Percentiles rank a stretch among this genome's conserved stretches.
phyloP scores from a whole-genome alignment of 2,113 vertebrate species.

The Bos indicus region DNA sequence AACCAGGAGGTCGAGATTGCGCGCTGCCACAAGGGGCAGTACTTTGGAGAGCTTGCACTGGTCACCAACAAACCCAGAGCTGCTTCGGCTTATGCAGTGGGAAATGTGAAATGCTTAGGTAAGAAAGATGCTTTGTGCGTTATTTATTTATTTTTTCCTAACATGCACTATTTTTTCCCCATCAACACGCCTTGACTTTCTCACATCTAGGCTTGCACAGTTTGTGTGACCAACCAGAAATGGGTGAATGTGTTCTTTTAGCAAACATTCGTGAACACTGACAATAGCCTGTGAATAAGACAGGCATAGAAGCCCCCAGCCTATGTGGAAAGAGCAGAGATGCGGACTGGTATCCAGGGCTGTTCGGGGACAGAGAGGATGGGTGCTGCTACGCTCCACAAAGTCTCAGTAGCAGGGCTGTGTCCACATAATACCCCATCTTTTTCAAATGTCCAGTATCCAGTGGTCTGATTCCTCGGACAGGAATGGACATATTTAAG shows the following conservation, averaged over 20 bases:
- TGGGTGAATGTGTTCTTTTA: not conserved
- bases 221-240: not conserved
- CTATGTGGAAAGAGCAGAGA: not conserved
- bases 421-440: not conserved
- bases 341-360: not conserved
- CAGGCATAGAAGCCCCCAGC: not conserved
- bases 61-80: constrained; percentile 99
- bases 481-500: not conserved
- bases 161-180: not conserved
- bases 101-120: constrained; percentile 96
- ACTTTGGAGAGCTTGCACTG: constrained; percentile 98
- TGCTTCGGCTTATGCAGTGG: constrained; percentile 95
- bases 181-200: not conserved
- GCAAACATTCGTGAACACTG: not conserved
- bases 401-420: not conserved
- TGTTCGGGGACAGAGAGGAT: not conserved
- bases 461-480: not conserved
- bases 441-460: not conserved
- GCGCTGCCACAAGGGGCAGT: constrained; percentile 94
- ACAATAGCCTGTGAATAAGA: not conserved
- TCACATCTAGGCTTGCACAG: not conserved
- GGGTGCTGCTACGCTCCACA: not conserved
- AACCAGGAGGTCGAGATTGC: constrained; percentile 96
- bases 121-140: constrained; percentile 66
- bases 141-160: not conserved